These are phyloP conservation scores for Barypeithes pellucidus DNA, from an alignment of 2,888 invertebrate species.

Conservation along the genomic window DNA sequence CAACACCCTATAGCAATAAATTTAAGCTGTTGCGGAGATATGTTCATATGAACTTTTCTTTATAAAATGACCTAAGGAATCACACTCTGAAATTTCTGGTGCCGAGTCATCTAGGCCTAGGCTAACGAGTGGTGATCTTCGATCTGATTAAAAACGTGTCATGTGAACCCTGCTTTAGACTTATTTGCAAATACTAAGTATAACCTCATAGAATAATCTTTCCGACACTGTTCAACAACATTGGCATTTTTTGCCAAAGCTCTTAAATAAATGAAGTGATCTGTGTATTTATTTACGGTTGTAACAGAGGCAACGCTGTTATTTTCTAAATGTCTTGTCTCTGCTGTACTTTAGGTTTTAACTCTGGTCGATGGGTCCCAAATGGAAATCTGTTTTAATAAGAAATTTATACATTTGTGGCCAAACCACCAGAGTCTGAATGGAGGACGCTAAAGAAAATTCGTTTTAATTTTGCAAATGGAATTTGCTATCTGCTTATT, in stretches of 20 bases:
- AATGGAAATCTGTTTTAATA: slow-evolving; percentile 47
- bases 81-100: too few species aligned
- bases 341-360: slow-evolving; percentile 36
- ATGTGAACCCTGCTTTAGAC: too few species aligned
- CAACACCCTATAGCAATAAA: too few species aligned
- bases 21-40: too few species aligned
- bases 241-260: neutral
- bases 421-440: slow-evolving; percentile 30
- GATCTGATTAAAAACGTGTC: too few species aligned
- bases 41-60: too few species aligned
- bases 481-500: slow-evolving; percentile 12
- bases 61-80: too few species aligned
- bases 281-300: neutral
- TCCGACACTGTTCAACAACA: neutral
- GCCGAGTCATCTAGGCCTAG: too few species aligned
- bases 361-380: slow-evolving; percentile 31
- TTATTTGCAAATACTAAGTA: too few species aligned
- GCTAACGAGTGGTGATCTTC: too few species aligned
- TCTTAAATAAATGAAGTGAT: neutral
- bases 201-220: too few species aligned
- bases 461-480: slow-evolving; percentile 41
- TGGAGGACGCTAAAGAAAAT: slow-evolving; percentile 23
- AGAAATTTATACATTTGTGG: slow-evolving; percentile 38
- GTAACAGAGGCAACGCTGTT: neutral
- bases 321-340: slow-evolving; percentile 31